A percentile compares a stretch with the other conserved stretches of the same genome.
Evolutionary conservation across 2,797 vertebrate species (phyloP).

Genomic region (Morus bassanus): DNA sequence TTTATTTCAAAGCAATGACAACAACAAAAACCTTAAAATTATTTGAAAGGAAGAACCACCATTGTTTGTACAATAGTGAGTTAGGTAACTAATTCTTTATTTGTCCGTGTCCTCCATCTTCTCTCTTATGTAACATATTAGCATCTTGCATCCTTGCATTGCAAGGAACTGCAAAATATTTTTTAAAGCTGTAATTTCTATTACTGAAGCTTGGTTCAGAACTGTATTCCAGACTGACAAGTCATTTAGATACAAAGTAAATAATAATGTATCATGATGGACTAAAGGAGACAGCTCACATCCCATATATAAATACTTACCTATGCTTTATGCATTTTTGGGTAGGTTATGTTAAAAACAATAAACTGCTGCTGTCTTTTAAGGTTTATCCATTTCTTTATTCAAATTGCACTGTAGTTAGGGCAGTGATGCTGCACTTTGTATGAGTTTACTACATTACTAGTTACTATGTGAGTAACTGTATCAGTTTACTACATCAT

Average conservation of each 20-base stretch:
- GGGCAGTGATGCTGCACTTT: not conserved
- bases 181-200: not conserved
- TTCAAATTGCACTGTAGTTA: not conserved
- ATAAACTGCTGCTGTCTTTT: not conserved
- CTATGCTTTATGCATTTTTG: not conserved
- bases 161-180: not conserved
- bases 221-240: not conserved
- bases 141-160: not conserved
- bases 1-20: not conserved
- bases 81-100: not conserved
- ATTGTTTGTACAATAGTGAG: not conserved
- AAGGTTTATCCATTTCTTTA: not conserved
- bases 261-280: not conserved
- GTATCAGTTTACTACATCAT: not conserved
- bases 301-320: not conserved
- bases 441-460: too few species aligned
- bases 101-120: not conserved
- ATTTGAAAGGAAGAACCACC: not conserved
- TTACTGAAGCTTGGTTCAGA: not conserved
- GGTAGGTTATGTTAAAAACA: not conserved
- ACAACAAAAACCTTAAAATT: not conserved
- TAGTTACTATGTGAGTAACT: not conserved
- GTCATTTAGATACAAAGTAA: not conserved
- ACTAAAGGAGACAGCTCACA: not conserved
- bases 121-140: not conserved